Evolutionary conservation across 2,888 invertebrate genomes (phyloP).

Genomic region (Drosophila stalkeri): DNA sequence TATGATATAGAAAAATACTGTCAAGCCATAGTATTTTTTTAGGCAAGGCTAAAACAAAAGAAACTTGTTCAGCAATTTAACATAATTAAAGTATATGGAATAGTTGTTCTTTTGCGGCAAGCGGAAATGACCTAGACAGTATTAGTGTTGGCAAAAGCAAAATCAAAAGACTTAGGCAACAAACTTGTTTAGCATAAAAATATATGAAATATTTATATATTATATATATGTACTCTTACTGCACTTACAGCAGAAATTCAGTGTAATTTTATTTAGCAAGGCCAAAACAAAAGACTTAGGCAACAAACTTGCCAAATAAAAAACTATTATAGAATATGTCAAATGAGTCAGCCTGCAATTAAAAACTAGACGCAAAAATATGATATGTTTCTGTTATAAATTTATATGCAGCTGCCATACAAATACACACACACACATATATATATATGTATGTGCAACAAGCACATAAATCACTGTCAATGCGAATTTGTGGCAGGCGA

Average conservation of each 20-base stretch:
- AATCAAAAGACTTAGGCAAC: slow-evolving; percentile 43
- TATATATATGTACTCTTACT: neutral
- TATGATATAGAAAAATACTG: too few relatives aligned
- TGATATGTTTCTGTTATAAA: slow-evolving; percentile 66
- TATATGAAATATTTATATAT: neutral
- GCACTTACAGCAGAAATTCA: neutral
- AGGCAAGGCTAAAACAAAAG: slow-evolving; percentile 26
- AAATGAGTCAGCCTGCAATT: slow-evolving; percentile 61
- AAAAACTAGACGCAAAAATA: slow-evolving; percentile 53
- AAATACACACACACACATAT: neutral
- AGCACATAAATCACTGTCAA: slow-evolving; percentile 78
- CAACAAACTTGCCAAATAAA: slow-evolving; percentile 30
- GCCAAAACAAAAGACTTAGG: slow-evolving; percentile 38
- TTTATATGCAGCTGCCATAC: slow-evolving; percentile 65
- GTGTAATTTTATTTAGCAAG: neutral
- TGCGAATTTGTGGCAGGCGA: slow-evolving; percentile 72
- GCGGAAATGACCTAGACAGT: neutral
- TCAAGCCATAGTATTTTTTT: too few relatives aligned
- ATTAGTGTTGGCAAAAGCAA: neutral
- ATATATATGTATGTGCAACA: slow-evolving; percentile 43
- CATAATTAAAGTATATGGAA: neutral
- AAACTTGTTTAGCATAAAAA: slow-evolving; percentile 10
- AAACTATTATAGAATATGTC: neutral
- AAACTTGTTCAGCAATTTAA: slow-evolving; percentile 1
- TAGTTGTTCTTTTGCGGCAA: neutral